phyloP scores from a whole-genome alignment of 2,113 vertebrate species.

The Phaetusa simplex region DNA sequence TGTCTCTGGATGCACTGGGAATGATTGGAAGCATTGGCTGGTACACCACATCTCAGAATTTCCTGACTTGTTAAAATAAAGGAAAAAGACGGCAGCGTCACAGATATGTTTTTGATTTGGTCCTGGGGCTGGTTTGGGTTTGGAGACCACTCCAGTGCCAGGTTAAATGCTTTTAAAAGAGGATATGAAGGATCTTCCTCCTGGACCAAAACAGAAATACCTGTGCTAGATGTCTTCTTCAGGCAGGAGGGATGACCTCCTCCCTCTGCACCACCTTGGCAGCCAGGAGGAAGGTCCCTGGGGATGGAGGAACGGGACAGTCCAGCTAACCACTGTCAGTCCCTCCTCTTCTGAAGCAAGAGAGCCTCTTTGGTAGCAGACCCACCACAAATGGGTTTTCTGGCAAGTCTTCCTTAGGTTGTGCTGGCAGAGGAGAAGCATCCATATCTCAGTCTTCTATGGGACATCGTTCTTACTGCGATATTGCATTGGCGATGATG shows the following conservation, averaged over 20 bases:
- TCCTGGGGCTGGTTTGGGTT: accelerated
- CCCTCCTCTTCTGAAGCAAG: not conserved
- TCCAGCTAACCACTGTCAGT: not conserved
- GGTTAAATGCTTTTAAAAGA: not conserved
- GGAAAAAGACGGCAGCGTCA: not conserved
- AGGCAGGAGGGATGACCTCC: not conserved
- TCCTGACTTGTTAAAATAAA: not conserved
- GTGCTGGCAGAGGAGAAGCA: not conserved
- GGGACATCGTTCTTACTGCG: not conserved
- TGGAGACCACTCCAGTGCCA: not conserved
- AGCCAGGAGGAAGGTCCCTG: not conserved
- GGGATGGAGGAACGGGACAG: accelerated
- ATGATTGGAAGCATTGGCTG: not conserved
- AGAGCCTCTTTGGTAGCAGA: not conserved
- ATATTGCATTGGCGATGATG: not conserved
- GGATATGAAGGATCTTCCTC: not conserved
- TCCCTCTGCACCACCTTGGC: not conserved
- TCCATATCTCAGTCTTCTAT: not conserved
- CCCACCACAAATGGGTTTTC: not conserved
- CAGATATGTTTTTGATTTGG: not conserved
- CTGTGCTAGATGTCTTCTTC: not conserved
- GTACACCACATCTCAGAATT: not conserved
- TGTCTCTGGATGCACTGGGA: not conserved
- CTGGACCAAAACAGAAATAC: not conserved
- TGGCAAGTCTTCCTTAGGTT: not conserved